Percentiles rank a stretch among this genome's conserved stretches.
Evolutionary conservation across 2,888 invertebrate genomes (phyloP).

Genomic region (Galeruca laticollis): DNA sequence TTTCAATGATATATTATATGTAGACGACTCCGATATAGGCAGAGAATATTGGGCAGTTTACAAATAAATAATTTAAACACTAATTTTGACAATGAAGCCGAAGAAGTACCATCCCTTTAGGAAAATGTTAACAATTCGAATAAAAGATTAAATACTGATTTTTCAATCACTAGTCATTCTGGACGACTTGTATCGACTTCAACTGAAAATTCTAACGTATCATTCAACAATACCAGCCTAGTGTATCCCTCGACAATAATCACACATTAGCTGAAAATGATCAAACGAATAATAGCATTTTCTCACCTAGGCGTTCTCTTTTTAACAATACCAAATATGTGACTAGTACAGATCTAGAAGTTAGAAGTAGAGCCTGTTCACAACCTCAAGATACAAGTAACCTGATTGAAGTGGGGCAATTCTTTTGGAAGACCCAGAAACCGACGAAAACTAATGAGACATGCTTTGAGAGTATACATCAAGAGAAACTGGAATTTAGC

Average conservation of each 20-base stretch:
- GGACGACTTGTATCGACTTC: slow-evolving; percentile 35
- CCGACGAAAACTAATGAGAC: slow-evolving; percentile 2
- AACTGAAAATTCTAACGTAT: slow-evolving; percentile 38
- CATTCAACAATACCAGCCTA: slow-evolving; percentile 46
- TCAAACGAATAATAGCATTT: slow-evolving; percentile 12
- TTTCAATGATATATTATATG: slow-evolving; percentile 28
- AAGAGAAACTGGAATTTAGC: slow-evolving; percentile 32
- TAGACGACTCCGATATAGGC: slow-evolving; percentile 39
- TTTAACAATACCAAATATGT: slow-evolving; percentile 33
- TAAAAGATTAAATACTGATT: slow-evolving; percentile 39
- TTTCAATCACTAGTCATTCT: slow-evolving; percentile 39
- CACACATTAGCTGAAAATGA: slow-evolving; percentile 39
- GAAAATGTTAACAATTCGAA: slow-evolving; percentile 25
- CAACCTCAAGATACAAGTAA: not conserved
- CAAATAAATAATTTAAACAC: slow-evolving; percentile 38
- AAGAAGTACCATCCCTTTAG: slow-evolving; percentile 32
- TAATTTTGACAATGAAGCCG: slow-evolving; percentile 31
- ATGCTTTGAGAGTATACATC: slow-evolving; percentile 21
- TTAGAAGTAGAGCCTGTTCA: slow-evolving; percentile 3
- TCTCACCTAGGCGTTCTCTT: slow-evolving; percentile 18
- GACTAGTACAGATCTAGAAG: slow-evolving; percentile 10
- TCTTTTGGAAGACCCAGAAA: slow-evolving; percentile 36
- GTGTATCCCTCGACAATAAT: slow-evolving; percentile 49
- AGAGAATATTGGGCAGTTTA: slow-evolving; percentile 47
- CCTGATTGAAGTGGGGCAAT: slow-evolving; percentile 1